Base-by-base conservation (phyloP, 2,797 vertebrate genomes). In the Poeciliopsis presidionis region DNA sequence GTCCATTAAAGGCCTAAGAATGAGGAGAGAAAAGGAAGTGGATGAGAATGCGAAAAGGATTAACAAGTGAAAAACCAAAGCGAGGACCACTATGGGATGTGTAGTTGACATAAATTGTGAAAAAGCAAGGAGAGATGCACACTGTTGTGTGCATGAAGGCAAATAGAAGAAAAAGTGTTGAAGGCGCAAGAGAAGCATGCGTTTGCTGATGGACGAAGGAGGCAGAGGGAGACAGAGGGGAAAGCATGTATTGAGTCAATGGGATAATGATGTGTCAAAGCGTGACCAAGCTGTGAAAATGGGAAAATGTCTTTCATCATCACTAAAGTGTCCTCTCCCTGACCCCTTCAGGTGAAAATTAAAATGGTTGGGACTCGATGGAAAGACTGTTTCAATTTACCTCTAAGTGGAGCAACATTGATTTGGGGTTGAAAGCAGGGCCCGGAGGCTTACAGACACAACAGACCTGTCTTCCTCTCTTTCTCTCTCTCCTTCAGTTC, bases 371-470 rank as follows among this genome's bases (percentile, higher is more conserved):
- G 72, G 89, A 92, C 87, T 92, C 84, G 51, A 90, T 91, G 88
- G 88, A 92, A 92, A 94, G 94, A 95, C 91, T 89, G 89, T 94
- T 94, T 94, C 94, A 93, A 93, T 95, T 94, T 93, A 91, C 89
- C 89, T 93, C 86, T 90, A 93, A 93, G 92, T 89, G 87, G 86
- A 91, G 90, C 84, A 90, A 92, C 94, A 95, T 93, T 93, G 93
- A 94, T 93, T 94, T 86, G 85, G 80, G 78, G 86, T 88, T 90
- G 90, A 93, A 92, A 91, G 91, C 78, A 79, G 71, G 28, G 81
- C 88, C 89, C 74, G 72, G 67, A 93, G 92, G 88, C 86, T 86
- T 53, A 61, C 82, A 85, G 82, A 81, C 82, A 82, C 76, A 86
- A 41, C 79, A 85, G 59, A 71, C 72, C 53, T 11, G 47, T 41